A percentile compares a stretch with the other conserved stretches of the same genome.
Evolutionary conservation across 2,888 invertebrate genomes (phyloP).

Genomic region (Sphecodes monilicornis): DNA sequence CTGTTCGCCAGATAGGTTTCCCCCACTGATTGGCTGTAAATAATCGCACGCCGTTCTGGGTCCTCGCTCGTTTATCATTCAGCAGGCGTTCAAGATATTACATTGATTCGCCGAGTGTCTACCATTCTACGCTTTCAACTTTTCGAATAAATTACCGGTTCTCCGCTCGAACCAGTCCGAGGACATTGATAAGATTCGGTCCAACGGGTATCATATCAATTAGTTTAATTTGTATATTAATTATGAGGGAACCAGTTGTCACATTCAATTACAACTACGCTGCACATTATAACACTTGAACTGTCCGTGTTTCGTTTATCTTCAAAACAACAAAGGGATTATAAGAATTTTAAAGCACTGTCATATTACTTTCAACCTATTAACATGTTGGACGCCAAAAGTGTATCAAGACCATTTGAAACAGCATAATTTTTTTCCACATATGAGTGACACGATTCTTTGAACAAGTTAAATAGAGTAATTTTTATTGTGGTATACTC

Average conservation of each 20-base stretch:
- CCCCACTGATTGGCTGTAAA: conserved; percentile 57
- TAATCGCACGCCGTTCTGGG: conserved; percentile 33
- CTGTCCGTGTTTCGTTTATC: background rate
- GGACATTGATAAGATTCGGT: background rate
- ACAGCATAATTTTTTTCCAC: too few species aligned
- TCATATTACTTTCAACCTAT: too few species aligned
- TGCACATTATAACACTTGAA: background rate
- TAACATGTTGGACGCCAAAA: too few species aligned
- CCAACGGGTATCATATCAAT: background rate
- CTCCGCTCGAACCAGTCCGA: background rate
- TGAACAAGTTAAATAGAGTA: too few species aligned
- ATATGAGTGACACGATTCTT: too few species aligned
- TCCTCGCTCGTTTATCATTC: conserved; percentile 48
- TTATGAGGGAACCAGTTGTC: background rate
- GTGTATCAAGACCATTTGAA: too few species aligned
- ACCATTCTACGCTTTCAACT: conserved; percentile 8
- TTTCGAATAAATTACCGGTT: conserved; percentile 26
- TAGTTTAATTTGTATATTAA: background rate
- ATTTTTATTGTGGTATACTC: too few species aligned
- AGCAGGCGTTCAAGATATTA: conserved; percentile 44
- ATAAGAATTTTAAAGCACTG: background rate
- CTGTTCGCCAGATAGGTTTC: conserved; percentile 44
- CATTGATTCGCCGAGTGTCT: conserved; percentile 31
- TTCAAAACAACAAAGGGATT: background rate
- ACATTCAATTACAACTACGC: background rate